Base-by-base conservation (phyloP, 2,888 invertebrate species). In the Vesta saturnalis region DNA sequence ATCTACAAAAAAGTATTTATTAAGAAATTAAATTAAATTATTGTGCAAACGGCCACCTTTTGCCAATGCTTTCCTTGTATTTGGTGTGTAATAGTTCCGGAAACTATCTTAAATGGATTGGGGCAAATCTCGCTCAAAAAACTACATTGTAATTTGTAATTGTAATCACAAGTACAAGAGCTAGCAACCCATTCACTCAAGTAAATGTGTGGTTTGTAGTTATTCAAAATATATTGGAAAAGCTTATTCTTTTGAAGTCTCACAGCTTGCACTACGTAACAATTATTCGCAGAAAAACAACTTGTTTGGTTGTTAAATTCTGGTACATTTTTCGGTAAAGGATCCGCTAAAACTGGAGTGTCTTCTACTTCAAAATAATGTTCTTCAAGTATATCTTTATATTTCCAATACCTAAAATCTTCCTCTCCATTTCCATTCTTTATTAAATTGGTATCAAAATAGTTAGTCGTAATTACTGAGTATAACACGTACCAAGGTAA, bases 241-340 rank as follows among this genome's bases (percentile, higher is more conserved):
- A 85, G 75, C 10, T 85, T 86, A 73, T 84, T 82, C 5, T 76
- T 67, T 1, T 77, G 23, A 8, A 89, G 76, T 73, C 85, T 78
- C 52, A 88, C 80, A 6, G 77, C 73, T 80, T 89, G 89, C 15
- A 75, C 74, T 74, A 87, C 86, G 6, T 68, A 67, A 1, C 72
- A 39, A 76, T 81, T 89, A 1, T 89, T 88, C 15, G 89, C 88
- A 1, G 84, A 86, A 80, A 88, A 89, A 76, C 88, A 89, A 64
- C 78, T 78, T 12, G 80, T 79, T 55, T 79, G 75, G 0, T 81
- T 83, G 63, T 82, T 78, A 72, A 86, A 85, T 12, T 85, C 82
- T 10, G 83, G 80, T 49, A 83, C 80, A 67, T 78, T 74, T 30
- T 66, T 43, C 0, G 87, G 87, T 35, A 87, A 72, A 2, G 79